Conservation (phyloP, 2,797 vertebrate species). For the Vespertilio murinus region DNA sequence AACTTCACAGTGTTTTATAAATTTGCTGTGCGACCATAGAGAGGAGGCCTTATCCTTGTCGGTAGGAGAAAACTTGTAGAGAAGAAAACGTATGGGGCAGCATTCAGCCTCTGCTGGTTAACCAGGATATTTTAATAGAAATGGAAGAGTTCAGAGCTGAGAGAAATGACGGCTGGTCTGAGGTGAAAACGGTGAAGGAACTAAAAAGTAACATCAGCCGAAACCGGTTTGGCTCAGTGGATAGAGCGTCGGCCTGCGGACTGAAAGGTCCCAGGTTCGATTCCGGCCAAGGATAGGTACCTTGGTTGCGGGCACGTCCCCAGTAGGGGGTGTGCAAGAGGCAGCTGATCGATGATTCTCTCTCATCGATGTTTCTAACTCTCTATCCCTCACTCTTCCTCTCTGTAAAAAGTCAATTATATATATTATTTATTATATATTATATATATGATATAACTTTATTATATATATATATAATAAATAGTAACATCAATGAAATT, state of each 20-base stretch:
- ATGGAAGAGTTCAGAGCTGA: background rate
- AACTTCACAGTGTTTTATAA: background rate
- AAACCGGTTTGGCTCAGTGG: too few relatives aligned
- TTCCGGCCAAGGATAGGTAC: too few relatives aligned
- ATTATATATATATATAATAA: background rate
- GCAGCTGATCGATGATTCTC: too few relatives aligned
- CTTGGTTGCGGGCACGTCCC: too few relatives aligned
- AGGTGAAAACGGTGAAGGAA: conserved; percentile 7
- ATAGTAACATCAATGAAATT: background rate
- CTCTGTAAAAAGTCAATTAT: too few relatives aligned
- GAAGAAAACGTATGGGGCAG: conserved; percentile 1
- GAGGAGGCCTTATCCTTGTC: background rate
- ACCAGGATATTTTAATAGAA: conserved; percentile 30
- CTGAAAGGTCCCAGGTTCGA: too few relatives aligned
- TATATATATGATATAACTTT: too few relatives aligned
- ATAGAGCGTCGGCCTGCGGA: too few relatives aligned
- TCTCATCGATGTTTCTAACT: too few relatives aligned
- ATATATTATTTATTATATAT: too few relatives aligned
- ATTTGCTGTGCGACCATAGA: background rate
- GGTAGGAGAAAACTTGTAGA: background rate
- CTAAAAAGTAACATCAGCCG: background rate
- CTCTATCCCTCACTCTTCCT: too few relatives aligned
- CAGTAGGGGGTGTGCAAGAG: too few relatives aligned
- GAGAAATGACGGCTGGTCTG: background rate
- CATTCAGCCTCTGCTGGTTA: background rate